phyloP scores from a whole-genome alignment of 2,797 vertebrate species.

The Phataginus tricuspis region DNA sequence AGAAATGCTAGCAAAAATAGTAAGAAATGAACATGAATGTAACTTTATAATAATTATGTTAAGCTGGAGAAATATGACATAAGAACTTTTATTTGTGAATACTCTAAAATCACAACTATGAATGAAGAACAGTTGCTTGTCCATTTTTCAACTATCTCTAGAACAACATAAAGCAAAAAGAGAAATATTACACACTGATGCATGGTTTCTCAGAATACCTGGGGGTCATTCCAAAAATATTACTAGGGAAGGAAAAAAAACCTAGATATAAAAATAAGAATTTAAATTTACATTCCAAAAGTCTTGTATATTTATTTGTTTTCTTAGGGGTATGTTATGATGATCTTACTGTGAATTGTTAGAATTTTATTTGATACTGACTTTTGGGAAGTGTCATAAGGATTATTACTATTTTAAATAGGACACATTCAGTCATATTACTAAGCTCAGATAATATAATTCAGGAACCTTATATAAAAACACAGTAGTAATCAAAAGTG shows the following conservation, averaged over 20 bases:
- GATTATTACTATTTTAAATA: not conserved
- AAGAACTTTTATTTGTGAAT: not conserved
- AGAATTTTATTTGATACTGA: not conserved
- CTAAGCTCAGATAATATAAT: not conserved
- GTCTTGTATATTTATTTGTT: not conserved
- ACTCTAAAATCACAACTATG: not conserved
- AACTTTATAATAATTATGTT: not conserved
- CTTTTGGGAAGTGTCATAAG: slow-evolving; percentile 13
- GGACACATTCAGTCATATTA: not conserved
- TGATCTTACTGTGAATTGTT: not conserved
- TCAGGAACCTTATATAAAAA: not conserved
- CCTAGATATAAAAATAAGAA: not conserved
- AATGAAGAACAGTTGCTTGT: not conserved
- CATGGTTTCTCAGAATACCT: not conserved
- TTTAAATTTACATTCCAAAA: not conserved
- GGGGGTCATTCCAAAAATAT: not conserved
- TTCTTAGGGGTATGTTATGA: not conserved
- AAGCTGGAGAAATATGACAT: not conserved
- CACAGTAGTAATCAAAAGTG: not conserved
- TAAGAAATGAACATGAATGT: not conserved
- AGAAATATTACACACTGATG: not conserved
- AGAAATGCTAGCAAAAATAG: not conserved
- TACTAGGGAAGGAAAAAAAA: not conserved
- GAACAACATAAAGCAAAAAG: not conserved
- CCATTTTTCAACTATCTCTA: not conserved